Percentiles rank a stretch among this genome's conserved stretches.
phyloP scores from a whole-genome alignment of 2,888 invertebrate genomes.

The Calliphora vomitoria region DNA sequence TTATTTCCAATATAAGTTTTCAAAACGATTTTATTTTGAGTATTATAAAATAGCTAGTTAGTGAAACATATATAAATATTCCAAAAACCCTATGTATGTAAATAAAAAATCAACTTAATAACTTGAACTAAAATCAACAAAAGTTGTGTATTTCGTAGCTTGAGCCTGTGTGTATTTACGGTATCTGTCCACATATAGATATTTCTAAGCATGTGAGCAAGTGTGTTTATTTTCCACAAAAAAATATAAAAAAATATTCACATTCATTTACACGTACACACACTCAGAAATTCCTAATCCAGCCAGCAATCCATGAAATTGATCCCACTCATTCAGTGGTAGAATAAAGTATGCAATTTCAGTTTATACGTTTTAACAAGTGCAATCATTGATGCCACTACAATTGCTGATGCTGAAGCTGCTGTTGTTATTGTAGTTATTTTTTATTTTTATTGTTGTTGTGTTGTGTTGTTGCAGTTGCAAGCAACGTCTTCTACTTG shows the following conservation, averaged over 20 bases:
- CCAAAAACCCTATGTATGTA: background rate
- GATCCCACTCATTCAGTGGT: conserved; percentile 68
- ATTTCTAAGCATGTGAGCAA: background rate
- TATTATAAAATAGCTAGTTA: too few relatives aligned
- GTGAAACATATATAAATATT: too few relatives aligned
- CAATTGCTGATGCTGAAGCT: conserved; percentile 53
- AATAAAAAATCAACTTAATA: conserved; percentile 24
- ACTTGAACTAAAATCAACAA: background rate
- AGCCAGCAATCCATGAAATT: conserved; percentile 68
- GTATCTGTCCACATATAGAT: background rate
- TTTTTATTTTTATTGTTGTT: conserved; percentile 42
- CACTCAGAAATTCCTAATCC: conserved; percentile 53
- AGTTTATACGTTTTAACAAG: conserved; percentile 68
- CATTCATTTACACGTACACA: background rate
- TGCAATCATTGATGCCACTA: conserved; percentile 66
- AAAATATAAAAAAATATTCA: conserved; percentile 6
- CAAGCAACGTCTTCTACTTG: conserved; percentile 69
- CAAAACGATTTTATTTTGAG: too few relatives aligned
- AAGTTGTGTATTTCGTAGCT: background rate
- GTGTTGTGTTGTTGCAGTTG: conserved; percentile 28
- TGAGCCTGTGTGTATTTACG: background rate
- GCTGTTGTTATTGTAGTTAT: background rate
- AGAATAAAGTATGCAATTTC: conserved; percentile 63
- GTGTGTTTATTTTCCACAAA: background rate
- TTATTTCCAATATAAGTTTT: too few relatives aligned